Percentiles rank a stretch among this genome's conserved stretches.
phyloP scores from a whole-genome alignment of 2,113 vertebrate species.

The Capreolus pygargus region DNA sequence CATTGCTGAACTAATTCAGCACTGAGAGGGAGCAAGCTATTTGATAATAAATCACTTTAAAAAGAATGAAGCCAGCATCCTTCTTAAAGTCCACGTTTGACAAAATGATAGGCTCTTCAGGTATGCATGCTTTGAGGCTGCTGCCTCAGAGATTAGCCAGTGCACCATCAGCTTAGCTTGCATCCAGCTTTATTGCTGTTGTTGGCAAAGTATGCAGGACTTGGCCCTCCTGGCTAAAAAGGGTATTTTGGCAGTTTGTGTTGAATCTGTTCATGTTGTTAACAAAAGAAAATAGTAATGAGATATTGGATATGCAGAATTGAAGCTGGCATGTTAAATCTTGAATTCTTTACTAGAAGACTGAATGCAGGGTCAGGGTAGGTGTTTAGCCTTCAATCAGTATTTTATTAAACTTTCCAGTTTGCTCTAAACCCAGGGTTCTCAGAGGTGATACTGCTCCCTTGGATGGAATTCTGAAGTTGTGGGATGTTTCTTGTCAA shows the following conservation, averaged over 20 bases:
- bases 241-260: conserved; percentile 36
- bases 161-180: not conserved
- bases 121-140: not conserved
- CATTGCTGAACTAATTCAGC: conserved; percentile 23
- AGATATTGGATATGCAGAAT: not conserved
- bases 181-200: not conserved
- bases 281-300: conserved; percentile 1
- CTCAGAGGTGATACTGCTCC: not conserved
- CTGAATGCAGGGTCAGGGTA: not conserved
- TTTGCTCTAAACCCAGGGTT: not conserved
- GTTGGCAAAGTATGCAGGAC: not conserved
- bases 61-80: conserved; percentile 6
- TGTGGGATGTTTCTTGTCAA: not conserved
- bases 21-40: conserved; percentile 51
- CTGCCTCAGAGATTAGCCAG: not conserved
- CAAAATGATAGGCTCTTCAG: not conserved
- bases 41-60: conserved; percentile 59
- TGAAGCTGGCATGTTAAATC: not conserved
- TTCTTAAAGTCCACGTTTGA: conserved; percentile 41
- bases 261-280: conserved; percentile 41
- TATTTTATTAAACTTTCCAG: conserved; percentile 14
- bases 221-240: not conserved
- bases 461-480: not conserved
- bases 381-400: not conserved
- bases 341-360: conserved; percentile 7